phyloP scores from a whole-genome alignment of 2,113 vertebrate genomes.

The Psilopsiagon aymara region DNA sequence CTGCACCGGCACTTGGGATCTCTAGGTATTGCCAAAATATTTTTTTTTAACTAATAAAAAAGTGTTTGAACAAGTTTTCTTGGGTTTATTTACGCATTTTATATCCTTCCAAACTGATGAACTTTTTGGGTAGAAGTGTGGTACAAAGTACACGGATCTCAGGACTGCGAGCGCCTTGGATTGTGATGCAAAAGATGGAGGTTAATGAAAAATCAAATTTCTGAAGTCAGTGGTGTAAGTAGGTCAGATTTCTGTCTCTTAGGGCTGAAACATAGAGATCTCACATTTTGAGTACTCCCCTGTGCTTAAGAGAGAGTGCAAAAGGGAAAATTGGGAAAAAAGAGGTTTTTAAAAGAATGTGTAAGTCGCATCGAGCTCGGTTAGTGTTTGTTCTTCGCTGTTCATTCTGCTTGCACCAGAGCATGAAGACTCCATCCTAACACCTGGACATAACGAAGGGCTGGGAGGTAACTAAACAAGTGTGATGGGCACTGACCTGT shows the following conservation, averaged over 20 bases:
- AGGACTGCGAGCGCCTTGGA: neutral
- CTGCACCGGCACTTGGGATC: constrained; percentile 16
- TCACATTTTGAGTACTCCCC: neutral
- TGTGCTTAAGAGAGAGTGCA: neutral
- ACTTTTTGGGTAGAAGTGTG: neutral
- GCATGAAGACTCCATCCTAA: neutral
- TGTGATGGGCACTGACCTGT: too few species aligned
- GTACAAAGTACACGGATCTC: neutral
- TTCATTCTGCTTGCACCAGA: neutral
- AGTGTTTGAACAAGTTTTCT: constrained; percentile 43
- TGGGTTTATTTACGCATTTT: neutral
- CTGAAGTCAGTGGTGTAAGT: neutral
- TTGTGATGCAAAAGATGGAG: neutral
- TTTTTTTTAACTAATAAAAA: constrained; percentile 69
- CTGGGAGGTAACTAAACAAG: neutral
- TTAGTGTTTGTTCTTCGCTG: neutral
- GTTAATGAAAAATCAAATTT: neutral
- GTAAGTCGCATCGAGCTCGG: neutral
- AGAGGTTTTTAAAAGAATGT: neutral
- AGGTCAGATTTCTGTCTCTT: neutral
- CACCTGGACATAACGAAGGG: neutral
- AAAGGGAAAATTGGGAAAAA: rapidly evolving
- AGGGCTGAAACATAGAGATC: neutral
- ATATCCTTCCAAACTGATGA: neutral
- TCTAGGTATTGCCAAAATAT: neutral